A percentile compares a stretch with the other conserved stretches of the same genome.
phyloP scores from a whole-genome alignment of 2,888 invertebrate species.

The Hirudinaria manillensis region DNA sequence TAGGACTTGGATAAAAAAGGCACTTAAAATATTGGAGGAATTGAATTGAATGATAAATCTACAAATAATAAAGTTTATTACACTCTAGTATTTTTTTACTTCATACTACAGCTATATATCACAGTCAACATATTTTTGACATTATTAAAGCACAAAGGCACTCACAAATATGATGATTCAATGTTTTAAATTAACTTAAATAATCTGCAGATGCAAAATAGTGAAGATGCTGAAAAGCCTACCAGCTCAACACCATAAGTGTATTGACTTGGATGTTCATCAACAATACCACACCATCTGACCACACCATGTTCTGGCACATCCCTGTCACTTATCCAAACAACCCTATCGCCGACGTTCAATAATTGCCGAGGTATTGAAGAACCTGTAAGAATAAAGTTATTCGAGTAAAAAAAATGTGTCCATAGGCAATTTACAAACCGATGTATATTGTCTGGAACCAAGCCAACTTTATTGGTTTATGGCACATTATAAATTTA shows the following conservation, averaged over 20 bases:
- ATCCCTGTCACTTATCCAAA: background rate
- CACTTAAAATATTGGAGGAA: no score
- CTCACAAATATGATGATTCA: no score
- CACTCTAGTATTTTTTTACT: no score
- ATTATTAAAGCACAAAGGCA: no score
- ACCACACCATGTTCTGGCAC: conserved; percentile 12
- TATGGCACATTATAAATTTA: background rate
- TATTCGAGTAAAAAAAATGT: background rate
- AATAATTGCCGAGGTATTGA: background rate
- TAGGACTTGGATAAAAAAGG: no score
- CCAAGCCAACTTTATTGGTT: background rate
- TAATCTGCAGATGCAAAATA: background rate
- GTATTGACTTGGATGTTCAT: background rate
- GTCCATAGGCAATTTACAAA: background rate
- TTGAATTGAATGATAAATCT: no score
- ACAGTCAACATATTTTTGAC: no score
- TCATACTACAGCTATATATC: no score
- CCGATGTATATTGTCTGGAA: background rate
- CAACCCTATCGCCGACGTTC: conserved; percentile 6
- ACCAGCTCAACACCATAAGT: conserved; percentile 28
- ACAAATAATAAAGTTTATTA: no score
- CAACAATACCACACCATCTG: conserved; percentile 15
- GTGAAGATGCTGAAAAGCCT: conserved; percentile 8
- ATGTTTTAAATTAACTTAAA: background rate
- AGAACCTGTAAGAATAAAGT: background rate